Evolutionary conservation across 2,888 invertebrate genomes (phyloP), one percentile per base, ranked within the genome.

Genomic region (Ormyrus nitidulus): DNA sequence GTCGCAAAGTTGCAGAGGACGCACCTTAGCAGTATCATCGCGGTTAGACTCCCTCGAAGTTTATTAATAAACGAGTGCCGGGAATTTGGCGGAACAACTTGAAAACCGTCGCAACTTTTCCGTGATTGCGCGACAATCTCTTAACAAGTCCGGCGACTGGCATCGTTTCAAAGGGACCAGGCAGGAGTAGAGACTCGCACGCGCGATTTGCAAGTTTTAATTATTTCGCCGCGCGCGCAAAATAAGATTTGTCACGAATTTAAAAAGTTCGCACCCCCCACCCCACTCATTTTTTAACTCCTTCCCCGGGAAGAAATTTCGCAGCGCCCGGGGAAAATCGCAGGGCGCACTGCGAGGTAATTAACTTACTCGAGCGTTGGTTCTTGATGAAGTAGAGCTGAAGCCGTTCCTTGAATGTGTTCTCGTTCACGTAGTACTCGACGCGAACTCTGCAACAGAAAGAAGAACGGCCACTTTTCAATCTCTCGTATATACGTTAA

Each of bases 381-480:
- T 99, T 99, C 92, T 99, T 99, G 92, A 99, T 97, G 93, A 99
- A 99, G 93, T 99, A 99, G 87, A 99, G 94, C 93, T 99, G 98
- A 91, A 99, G 95, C 92, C 98, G 94, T 93, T 99, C 98, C 93
- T 99, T 99, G 92, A 99, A 96, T 90, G 98, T 98, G 91, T 98
- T 98, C 93, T 99, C 99, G 93, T 99, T 98, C 90, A 98, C 98
- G 92, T 99, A 99, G 92, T 99, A 99, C 92, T 99, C 99, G 91
- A 99, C 99, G 88, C 98, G 97, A 87, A 99, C 99, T 94, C 99
- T 99, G 95, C 65, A 96, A 96, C 92, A 93, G 92, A 88, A 89
- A 88, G 85, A 83, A 81, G 54, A 54, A 70, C 44, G 62, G 13
- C 46, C 71, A 66, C 49, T 54, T 77, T 80, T 80, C 51, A 76